Percentiles rank a stretch among this genome's conserved stretches.
phyloP scores from a whole-genome alignment of 2,888 invertebrate genomes.

The Copidosoma aretas region DNA sequence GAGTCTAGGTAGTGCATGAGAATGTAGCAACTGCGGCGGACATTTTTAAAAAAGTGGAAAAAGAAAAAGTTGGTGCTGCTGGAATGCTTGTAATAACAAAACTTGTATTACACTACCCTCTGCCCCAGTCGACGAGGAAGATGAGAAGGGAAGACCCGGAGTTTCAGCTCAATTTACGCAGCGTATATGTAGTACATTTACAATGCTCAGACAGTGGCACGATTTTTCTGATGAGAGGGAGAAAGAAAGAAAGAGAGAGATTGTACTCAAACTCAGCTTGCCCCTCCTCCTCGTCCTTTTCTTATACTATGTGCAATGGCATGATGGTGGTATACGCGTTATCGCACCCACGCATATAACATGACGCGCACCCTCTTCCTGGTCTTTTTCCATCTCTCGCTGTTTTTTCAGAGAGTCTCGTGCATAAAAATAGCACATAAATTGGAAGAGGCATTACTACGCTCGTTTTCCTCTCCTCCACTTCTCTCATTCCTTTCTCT shows the following conservation, averaged over 20 bases:
- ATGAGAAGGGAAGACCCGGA: neutral
- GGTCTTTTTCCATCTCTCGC: neutral
- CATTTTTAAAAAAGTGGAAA: neutral
- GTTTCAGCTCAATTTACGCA: conserved; percentile 32
- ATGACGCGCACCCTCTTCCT: neutral
- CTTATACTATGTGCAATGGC: conserved; percentile 3
- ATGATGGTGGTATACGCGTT: neutral
- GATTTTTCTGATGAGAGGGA: neutral
- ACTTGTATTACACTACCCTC: conserved; percentile 36
- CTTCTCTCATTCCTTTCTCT: neutral
- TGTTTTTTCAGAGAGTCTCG: neutral
- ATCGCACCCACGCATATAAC: conserved; percentile 3
- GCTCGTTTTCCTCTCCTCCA: conserved; percentile 24
- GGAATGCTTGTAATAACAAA: conserved; percentile 46
- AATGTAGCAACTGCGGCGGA: neutral
- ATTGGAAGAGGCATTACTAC: conserved; percentile 45
- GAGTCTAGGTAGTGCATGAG: neutral
- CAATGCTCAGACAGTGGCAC: too few species aligned
- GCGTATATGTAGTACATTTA: too few species aligned
- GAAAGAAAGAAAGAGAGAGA: neutral
- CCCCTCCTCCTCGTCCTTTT: neutral
- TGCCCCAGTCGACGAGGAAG: conserved; percentile 1
- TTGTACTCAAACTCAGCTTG: neutral
- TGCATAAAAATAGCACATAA: conserved; percentile 41
- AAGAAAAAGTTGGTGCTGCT: conserved; percentile 5